Percentiles rank a stretch among this genome's conserved stretches.
phyloP scores from a whole-genome alignment of 1,140 invertebrate species.

The Plodia interpunctella region DNA sequence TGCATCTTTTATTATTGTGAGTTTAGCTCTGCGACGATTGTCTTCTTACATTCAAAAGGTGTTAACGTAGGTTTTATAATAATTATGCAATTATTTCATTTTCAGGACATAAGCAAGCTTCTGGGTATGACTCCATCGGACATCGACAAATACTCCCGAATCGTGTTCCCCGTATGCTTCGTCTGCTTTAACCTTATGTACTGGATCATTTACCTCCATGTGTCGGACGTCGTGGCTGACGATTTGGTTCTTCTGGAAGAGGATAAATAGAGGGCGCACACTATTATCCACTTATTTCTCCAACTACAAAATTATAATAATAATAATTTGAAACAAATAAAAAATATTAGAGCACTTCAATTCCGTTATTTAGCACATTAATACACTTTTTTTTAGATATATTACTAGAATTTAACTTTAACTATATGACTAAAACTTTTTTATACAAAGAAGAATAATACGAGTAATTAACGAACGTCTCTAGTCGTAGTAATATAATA shows the following conservation, averaged over 20 bases:
- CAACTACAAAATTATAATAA: conserved; percentile 29
- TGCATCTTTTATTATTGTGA: background rate
- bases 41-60: background rate
- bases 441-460: conserved; percentile 29
- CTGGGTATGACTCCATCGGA: conserved; percentile 94
- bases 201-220: conserved; percentile 97
- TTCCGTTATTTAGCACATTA: background rate
- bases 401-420: conserved; percentile 20
- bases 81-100: conserved; percentile 12
- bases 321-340: conserved; percentile 58
- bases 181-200: conserved; percentile 98
- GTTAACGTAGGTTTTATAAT: conserved; percentile 6
- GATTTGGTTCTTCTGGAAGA: conserved; percentile 92
- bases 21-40: background rate
- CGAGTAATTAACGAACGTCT: conserved; percentile 26
- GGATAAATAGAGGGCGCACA: conserved; percentile 81
- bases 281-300: conserved; percentile 61
- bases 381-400: too few relatives aligned
- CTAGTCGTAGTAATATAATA: conserved; percentile 29
- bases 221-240: conserved; percentile 95
- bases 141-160: conserved; percentile 96
- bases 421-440: conserved; percentile 15
- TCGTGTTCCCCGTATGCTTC: conserved; percentile 96
- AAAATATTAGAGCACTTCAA: background rate
- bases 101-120: conserved; percentile 88